Percentiles rank a stretch among this genome's conserved stretches.
Evolutionary conservation across 2,888 invertebrate genomes (phyloP).

Genomic region (Salticus scenicus): DNA sequence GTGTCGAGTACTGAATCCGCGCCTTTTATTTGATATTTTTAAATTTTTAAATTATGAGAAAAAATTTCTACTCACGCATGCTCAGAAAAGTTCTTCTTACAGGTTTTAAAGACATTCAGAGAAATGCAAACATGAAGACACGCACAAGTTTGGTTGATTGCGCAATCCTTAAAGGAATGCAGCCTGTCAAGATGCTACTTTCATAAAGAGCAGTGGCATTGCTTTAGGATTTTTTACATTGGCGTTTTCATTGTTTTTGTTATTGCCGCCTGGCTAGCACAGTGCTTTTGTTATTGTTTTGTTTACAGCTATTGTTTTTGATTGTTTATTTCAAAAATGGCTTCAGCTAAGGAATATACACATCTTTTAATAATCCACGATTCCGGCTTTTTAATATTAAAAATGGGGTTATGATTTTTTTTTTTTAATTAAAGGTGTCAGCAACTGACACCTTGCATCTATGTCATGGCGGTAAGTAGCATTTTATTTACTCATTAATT

Average conservation of each 20-base stretch:
- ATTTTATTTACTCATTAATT: not conserved
- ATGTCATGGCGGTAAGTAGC: slow-evolving; percentile 54
- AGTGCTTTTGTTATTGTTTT: not conserved
- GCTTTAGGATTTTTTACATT: not conserved
- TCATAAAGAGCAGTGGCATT: slow-evolving; percentile 58
- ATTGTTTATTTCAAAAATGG: slow-evolving; percentile 3
- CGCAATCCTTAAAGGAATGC: slow-evolving; percentile 56
- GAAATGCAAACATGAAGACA: too few species aligned
- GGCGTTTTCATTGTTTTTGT: not conserved
- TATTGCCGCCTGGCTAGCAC: too few species aligned
- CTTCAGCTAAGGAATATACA: not conserved
- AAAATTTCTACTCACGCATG: too few species aligned
- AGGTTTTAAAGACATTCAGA: too few species aligned
- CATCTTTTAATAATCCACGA: not conserved
- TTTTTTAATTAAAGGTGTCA: slow-evolving; percentile 21
- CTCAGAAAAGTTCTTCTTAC: too few species aligned
- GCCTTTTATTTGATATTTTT: too few species aligned
- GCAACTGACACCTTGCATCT: slow-evolving; percentile 25
- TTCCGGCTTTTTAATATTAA: not conserved
- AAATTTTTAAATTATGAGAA: too few species aligned
- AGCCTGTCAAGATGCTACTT: slow-evolving; percentile 56
- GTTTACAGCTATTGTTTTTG: not conserved
- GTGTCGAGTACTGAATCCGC: too few species aligned
- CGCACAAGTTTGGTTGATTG: slow-evolving; percentile 31
- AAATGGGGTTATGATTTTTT: not conserved